A percentile compares a stretch with the other conserved stretches of the same genome.
Conservation (phyloP, 2,888 invertebrate genomes). For the Metopia argyrocephala region DNA sequence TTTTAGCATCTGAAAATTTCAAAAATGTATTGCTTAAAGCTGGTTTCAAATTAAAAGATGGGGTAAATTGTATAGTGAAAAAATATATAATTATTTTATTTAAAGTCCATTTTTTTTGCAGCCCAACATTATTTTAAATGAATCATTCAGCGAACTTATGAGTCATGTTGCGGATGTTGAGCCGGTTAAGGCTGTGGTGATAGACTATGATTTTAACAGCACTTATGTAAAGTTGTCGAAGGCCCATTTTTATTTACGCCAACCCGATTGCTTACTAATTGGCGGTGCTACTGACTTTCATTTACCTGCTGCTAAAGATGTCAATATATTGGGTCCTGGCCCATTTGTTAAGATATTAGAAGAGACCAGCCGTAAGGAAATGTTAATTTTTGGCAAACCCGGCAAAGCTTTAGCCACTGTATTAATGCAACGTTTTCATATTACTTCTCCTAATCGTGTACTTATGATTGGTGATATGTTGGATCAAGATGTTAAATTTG, state of each 20-base stretch:
- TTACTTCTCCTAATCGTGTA: slow-evolving; percentile 83
- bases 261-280: slow-evolving; percentile 78
- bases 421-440: slow-evolving; percentile 69
- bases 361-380: slow-evolving; percentile 73
- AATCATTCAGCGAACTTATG: slow-evolving; percentile 66
- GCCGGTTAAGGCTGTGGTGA: slow-evolving; percentile 79
- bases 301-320: slow-evolving; percentile 72
- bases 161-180: slow-evolving; percentile 69
- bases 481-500: slow-evolving; percentile 89
- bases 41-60: slow-evolving; percentile 78
- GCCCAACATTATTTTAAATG: slow-evolving; percentile 71
- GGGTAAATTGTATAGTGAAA: slow-evolving; percentile 70
- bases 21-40: slow-evolving; percentile 75
- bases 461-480: slow-evolving; percentile 93
- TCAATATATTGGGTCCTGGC: slow-evolving; percentile 78
- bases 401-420: slow-evolving; percentile 75
- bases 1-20: slow-evolving; percentile 76
- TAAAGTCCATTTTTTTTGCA: slow-evolving; percentile 43
- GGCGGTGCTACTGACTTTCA: slow-evolving; percentile 78
- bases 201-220: slow-evolving; percentile 79
- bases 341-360: slow-evolving; percentile 75
- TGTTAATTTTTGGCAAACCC: slow-evolving; percentile 79
- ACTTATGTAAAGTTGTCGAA: slow-evolving; percentile 78
- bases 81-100: slow-evolving; percentile 27
- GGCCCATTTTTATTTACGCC: slow-evolving; percentile 77